Percentiles rank a stretch among this genome's conserved stretches.
Conservation (phyloP, 2,113 vertebrate genomes). For the Dromaius novaehollandiae region DNA sequence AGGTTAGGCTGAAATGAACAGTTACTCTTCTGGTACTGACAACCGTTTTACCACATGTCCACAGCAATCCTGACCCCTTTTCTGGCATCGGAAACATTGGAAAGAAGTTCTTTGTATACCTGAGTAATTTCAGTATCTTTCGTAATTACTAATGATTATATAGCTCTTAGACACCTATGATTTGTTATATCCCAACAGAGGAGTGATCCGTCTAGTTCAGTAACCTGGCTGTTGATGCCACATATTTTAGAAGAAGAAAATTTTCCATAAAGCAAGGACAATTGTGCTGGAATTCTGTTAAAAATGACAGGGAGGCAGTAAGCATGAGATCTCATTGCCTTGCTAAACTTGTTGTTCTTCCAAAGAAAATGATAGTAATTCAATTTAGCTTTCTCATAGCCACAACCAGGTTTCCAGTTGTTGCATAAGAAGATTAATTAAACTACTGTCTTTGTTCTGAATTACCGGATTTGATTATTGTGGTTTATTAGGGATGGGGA, state of each 20-base stretch:
- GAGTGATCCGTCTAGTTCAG: neutral
- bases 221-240: neutral
- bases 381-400: neutral
- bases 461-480: constrained; percentile 16
- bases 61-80: neutral
- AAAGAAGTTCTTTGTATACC: neutral
- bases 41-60: neutral
- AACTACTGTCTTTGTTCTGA: constrained; percentile 6
- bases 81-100: neutral
- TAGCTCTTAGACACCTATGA: neutral
- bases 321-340: neutral
- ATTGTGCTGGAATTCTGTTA: neutral
- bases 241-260: neutral
- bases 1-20: neutral
- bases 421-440: neutral
- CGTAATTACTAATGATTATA: neutral
- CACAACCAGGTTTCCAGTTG: neutral
- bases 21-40: neutral
- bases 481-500: neutral
- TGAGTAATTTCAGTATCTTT: neutral
- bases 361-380: neutral
- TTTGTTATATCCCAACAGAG: neutral
- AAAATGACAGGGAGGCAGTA: neutral
- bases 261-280: neutral
- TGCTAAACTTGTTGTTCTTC: neutral